These are phyloP conservation scores for Syngnathus acus DNA, from an alignment of 2,797 vertebrate species.

Conservation along the genomic window DNA sequence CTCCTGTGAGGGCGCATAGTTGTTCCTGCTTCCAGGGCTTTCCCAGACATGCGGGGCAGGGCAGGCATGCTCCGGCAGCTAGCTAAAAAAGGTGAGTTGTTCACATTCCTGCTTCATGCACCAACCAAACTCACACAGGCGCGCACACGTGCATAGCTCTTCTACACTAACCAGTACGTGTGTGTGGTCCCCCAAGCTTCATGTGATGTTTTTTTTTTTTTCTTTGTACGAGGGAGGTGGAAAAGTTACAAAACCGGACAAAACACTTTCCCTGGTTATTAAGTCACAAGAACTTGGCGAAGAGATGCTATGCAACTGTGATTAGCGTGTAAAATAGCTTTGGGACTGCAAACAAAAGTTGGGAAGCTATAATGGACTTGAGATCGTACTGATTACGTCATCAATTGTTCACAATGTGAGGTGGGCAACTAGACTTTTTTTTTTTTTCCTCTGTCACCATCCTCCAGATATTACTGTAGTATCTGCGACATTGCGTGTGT, in stretches of 20 bases:
- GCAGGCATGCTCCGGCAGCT: slow-evolving; percentile 61
- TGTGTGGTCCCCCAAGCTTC: background rate
- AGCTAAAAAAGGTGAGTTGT: slow-evolving; percentile 66
- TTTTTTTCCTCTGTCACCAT: too few species aligned
- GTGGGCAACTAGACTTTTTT: too few species aligned
- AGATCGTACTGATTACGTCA: too few species aligned
- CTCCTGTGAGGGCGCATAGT: slow-evolving; percentile 4
- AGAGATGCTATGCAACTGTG: background rate
- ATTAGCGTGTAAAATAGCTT: background rate
- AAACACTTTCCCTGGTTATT: slow-evolving; percentile 2
- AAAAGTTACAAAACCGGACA: slow-evolving; percentile 3
- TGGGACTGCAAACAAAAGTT: background rate
- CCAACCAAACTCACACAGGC: slow-evolving; percentile 63
- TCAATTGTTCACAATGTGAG: too few species aligned
- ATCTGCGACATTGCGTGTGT: too few species aligned
- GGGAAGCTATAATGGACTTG: background rate
- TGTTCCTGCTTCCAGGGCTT: slow-evolving; percentile 29
- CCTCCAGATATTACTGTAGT: too few species aligned
- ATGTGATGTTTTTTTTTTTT: slow-evolving; percentile 6
- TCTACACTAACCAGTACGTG: slow-evolving; percentile 2
- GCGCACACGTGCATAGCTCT: slow-evolving; percentile 23
- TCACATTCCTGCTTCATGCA: slow-evolving; percentile 75
- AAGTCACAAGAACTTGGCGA: slow-evolving; percentile 4
- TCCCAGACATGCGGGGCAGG: slow-evolving; percentile 38
- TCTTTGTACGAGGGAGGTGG: slow-evolving; percentile 12